Conservation (phyloP, 2,888 invertebrate species). For the Elegia similella region DNA sequence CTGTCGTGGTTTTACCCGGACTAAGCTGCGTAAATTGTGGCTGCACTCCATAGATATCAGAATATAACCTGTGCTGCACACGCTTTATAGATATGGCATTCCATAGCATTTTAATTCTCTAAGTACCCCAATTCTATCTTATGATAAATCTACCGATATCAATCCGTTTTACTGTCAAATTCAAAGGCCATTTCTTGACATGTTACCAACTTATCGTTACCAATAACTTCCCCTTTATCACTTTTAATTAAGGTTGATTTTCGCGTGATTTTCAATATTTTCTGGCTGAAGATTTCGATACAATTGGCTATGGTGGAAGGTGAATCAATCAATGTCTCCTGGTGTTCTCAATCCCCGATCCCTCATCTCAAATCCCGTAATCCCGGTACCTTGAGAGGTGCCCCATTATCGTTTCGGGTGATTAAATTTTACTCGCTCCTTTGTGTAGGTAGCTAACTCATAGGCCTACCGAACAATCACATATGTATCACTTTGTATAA, state of each 20-base stretch:
- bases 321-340: slow-evolving; percentile 33
- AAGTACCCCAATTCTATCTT: neutral
- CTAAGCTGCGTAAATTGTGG: no score
- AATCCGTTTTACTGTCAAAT: slow-evolving; percentile 23
- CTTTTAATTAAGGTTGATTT: neutral
- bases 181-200: slow-evolving; percentile 17
- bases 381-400: slow-evolving; percentile 23
- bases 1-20: no score
- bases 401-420: slow-evolving; percentile 15
- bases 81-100: no score
- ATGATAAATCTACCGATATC: slow-evolving; percentile 22
- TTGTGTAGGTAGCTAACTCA: neutral
- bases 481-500: no score
- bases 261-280: neutral
- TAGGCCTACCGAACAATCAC: neutral
- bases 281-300: slow-evolving; percentile 15
- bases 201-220: neutral
- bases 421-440: slow-evolving; percentile 13
- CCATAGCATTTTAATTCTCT: no score
- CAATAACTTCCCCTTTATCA: neutral
- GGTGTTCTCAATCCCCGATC: slow-evolving; percentile 21
- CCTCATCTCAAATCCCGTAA: slow-evolving; percentile 19
- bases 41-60: no score
- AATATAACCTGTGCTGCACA: no score
- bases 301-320: slow-evolving; percentile 26